Conservation (phyloP, 2,113 vertebrate genomes). For the Anthoscopus minutus region DNA sequence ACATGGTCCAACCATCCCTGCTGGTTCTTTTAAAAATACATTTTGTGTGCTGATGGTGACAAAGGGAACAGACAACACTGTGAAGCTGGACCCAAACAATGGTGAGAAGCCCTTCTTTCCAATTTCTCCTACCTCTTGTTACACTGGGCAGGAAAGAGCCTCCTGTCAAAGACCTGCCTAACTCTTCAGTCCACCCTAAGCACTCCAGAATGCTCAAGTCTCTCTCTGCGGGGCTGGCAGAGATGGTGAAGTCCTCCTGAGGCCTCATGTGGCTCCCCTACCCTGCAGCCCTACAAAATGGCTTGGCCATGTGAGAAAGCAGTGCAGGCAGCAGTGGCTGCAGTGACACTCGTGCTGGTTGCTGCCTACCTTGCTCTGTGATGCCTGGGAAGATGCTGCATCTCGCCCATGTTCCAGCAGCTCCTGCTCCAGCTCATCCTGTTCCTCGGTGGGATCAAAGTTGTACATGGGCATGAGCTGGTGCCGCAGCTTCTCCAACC, state of each 20-base stretch:
- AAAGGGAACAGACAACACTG: not conserved
- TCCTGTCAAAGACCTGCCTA: not conserved
- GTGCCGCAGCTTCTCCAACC: conserved; percentile 94
- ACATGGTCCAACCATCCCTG: not conserved
- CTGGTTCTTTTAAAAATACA: not conserved
- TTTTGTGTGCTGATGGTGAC: not conserved
- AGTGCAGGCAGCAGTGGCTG: not conserved
- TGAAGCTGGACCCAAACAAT: not conserved
- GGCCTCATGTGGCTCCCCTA: not conserved
- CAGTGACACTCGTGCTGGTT: not conserved
- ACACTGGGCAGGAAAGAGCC: not conserved
- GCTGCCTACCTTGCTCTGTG: conserved; percentile 52
- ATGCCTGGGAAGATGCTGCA: conserved; percentile 65
- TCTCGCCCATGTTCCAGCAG: conserved; percentile 90
- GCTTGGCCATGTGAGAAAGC: not conserved
- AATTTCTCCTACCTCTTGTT: not conserved
- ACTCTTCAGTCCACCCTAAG: not conserved
- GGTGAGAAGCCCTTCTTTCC: not conserved
- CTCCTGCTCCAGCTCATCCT: conserved; percentile 96
- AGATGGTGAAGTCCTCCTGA: not conserved
- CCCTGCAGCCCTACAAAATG: not conserved
- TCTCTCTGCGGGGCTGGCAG: not conserved
- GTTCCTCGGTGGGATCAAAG: conserved; percentile 95
- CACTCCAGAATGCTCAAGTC: not conserved
- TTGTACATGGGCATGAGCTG: conserved; percentile 99